Conservation (phyloP, 2,113 vertebrate genomes). For the Dryoscopus gambensis region DNA sequence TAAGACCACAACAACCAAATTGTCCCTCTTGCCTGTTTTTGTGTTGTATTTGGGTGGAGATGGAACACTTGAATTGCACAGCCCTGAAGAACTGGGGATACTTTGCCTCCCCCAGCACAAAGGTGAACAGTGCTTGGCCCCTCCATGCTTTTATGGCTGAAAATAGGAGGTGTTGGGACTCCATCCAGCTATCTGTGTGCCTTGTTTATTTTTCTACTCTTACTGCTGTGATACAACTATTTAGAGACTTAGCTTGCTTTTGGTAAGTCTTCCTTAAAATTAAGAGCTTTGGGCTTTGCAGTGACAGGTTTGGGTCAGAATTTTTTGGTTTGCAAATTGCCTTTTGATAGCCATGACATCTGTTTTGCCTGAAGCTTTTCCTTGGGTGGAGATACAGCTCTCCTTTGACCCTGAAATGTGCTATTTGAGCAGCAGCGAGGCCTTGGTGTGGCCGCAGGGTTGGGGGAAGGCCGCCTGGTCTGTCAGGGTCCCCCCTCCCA, state of each 20-base stretch:
- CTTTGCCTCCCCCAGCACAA: not conserved
- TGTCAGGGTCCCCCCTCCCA: not conserved
- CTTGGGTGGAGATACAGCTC: not conserved
- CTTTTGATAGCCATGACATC: accelerated
- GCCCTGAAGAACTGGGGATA: accelerated
- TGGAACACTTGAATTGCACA: not conserved
- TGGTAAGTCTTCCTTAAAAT: not conserved
- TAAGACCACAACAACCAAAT: not conserved
- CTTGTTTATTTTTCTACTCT: not conserved
- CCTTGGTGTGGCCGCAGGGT: not conserved
- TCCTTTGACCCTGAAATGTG: not conserved
- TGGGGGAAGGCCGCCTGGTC: not conserved
- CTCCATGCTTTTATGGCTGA: not conserved
- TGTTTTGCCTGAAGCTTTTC: not conserved
- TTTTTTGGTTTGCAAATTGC: not conserved
- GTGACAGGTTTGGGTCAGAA: not conserved
- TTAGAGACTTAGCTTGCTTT: not conserved
- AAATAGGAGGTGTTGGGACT: not conserved
- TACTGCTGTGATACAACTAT: not conserved
- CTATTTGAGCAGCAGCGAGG: not conserved
- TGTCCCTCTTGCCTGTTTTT: accelerated
- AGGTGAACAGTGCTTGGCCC: not conserved
- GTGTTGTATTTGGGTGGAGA: not conserved
- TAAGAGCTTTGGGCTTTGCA: not conserved
- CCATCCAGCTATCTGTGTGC: not conserved